Base-by-base conservation (phyloP, 2,888 invertebrate species). In the Homarus gammarus region DNA sequence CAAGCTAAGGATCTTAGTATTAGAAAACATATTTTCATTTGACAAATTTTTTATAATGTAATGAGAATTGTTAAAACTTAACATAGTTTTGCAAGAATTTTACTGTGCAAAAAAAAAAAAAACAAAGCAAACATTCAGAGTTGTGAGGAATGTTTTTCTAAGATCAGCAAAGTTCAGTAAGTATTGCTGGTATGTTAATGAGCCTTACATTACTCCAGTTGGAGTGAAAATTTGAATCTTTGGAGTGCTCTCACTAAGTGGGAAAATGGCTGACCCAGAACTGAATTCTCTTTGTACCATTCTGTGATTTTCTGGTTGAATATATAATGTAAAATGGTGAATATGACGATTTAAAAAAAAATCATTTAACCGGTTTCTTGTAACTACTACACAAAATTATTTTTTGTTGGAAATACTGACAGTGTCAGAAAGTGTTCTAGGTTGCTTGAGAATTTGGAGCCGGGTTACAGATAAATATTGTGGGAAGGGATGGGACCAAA, bases 401-500 rank as follows among this genome's bases (percentile, higher is more conserved):
- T n/a, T 31, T 75, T 75, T 75, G 38, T 44, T 40, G 22, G 40
- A 75, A 38, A 40, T 56, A 2, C 18, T 6, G 2, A 27, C 22
- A 3, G 33, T 33, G 31, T 33, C 77, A 44, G 56, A 38, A 51
- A 78, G 78, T 10, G 56, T 56, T 56, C 18, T 38, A 82, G 40
- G 61, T 73, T 49, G 27, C 73, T 36, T 38, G 18, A 61, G 73
- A 51, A 56, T 73, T 84, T 73, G 49, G 38, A 84, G 68, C 56
- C 84, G 51, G 86, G 40, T 86, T 78, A 51, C 68, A 44, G 70
- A 68, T 12, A 73, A 75, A 72, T 56, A 36, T 51, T 36, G 75
- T 87, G 84, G 83, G 78, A 89, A 78, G 83, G 88, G 88, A 89
- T 72, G 88, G 88, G 88, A 89, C 88, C 88, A 89, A 89, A 84